Evolutionary conservation across 1,140 invertebrate species (phyloP).

Genomic region (Drosophila leontia): DNA sequence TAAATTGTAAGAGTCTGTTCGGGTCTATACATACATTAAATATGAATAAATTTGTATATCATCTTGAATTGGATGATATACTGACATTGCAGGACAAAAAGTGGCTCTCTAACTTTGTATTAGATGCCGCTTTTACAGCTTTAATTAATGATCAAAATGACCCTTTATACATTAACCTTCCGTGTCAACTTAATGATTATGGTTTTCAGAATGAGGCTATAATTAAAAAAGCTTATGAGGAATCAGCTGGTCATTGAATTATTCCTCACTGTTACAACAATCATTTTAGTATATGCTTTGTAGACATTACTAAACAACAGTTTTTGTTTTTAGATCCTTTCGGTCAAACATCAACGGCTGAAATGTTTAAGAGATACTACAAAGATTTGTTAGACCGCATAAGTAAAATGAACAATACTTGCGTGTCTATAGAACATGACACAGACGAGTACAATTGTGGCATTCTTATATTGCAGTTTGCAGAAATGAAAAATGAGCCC

Average conservation of each 20-base stretch:
- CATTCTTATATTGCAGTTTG: not conserved
- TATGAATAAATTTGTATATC: too few relatives aligned
- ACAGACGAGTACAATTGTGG: not conserved
- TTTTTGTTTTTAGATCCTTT: not conserved
- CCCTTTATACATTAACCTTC: not conserved
- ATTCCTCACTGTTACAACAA: not conserved
- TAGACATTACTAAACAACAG: not conserved
- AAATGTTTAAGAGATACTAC: not conserved
- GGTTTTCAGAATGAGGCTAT: not conserved
- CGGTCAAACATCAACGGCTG: not conserved
- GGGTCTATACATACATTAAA: too few relatives aligned
- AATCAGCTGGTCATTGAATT: not conserved
- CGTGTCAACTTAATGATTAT: not conserved
- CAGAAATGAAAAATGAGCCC: too few relatives aligned
- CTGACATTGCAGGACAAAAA: too few relatives aligned
- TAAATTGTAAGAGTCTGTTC: too few relatives aligned
- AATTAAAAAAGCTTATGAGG: not conserved
- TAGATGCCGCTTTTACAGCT: conserved; percentile 1
- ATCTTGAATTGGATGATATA: too few relatives aligned
- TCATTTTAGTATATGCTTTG: not conserved
- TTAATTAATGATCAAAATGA: not conserved
- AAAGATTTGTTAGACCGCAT: not conserved
- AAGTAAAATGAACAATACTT: not conserved
- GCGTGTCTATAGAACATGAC: not conserved
- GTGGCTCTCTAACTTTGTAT: too few relatives aligned